Base-by-base conservation (phyloP, 2,113 vertebrate species). In the Helogale parvula region DNA sequence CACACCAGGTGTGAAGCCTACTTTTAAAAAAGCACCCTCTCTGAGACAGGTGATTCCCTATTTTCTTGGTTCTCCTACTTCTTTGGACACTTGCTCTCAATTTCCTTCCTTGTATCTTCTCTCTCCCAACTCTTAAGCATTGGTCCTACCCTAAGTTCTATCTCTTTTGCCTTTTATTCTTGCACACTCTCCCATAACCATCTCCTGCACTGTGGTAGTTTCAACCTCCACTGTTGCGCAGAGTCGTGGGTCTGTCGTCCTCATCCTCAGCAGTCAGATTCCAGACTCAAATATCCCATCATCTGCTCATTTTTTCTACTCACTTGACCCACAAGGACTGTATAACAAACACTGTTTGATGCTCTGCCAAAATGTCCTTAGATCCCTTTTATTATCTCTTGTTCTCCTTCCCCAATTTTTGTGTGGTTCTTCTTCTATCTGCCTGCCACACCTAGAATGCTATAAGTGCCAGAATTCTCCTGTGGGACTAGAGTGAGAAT, bases 21-120 rank as follows among this genome's bases (percentile, higher is more conserved):
- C 54, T 50, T 57, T 57, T 57, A 21, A 57, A 57, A 57, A 57
- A 21, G 54, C 54, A 57, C 54, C 35, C 50, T 21, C 7, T 72
- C 45, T 35, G 17, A 60, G 41, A 84, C 12, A 35, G n/a, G 0
- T 4, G 47, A 57, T 23, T 0, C 2, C 3, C 2, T 54, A 0
- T 31, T 60, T 84, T 77, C n/a, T 13, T 31, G 35, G 5, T 38
- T 77, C 19, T 77, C 19, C 15, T 29, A 3, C 31, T 83, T 66
- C 27, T 80, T 27, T 74, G 12, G 31, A 29, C 15, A 1, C 16
- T 87, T 17, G 17, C 69, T 71, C 23, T 90, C 35, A 15, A 5
- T 47, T 29, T 57, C 77, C 33, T 57, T 88, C 12, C 16, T 57
- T 54, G 12, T 33, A 29, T 82, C 41, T 31, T 90, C 69, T 97